Conservation (phyloP, 2,113 vertebrate genomes). For the Oreocharis arfaki region DNA sequence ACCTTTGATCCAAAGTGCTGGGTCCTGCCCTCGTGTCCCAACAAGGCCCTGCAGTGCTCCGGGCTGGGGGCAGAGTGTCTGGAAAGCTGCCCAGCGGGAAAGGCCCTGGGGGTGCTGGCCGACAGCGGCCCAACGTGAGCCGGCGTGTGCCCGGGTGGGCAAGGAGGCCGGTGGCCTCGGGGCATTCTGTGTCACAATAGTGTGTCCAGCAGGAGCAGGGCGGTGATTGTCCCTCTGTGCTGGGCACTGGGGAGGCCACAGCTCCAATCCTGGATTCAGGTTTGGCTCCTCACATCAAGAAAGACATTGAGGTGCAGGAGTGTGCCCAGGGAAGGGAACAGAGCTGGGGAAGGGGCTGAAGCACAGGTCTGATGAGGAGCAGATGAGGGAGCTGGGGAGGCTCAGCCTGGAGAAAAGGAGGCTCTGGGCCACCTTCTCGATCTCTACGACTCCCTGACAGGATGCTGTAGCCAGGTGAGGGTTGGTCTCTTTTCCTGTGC, state of each 20-base stretch:
- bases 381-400: not conserved
- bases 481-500: not conserved
- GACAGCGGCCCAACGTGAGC: rapidly evolving
- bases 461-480: not conserved
- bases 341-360: not conserved
- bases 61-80: not conserved
- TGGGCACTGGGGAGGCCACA: not conserved
- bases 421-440: not conserved
- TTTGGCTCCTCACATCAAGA: not conserved
- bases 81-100: not conserved
- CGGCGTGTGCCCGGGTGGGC: not conserved
- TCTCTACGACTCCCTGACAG: not conserved
- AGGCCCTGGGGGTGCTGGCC: rapidly evolving
- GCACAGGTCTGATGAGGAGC: not conserved
- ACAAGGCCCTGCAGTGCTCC: not conserved
- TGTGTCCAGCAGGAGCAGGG: not conserved
- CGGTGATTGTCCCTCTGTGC: not conserved
- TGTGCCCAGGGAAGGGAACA: rapidly evolving
- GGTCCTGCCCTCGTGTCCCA: not conserved
- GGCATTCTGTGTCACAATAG: not conserved
- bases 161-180: not conserved
- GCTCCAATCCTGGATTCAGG: not conserved
- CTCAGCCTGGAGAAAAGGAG: not conserved
- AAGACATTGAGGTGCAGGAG: not conserved
- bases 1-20: rapidly evolving